phyloP scores from a whole-genome alignment of 2,113 vertebrate species.

The Lethenteron reissneri region DNA sequence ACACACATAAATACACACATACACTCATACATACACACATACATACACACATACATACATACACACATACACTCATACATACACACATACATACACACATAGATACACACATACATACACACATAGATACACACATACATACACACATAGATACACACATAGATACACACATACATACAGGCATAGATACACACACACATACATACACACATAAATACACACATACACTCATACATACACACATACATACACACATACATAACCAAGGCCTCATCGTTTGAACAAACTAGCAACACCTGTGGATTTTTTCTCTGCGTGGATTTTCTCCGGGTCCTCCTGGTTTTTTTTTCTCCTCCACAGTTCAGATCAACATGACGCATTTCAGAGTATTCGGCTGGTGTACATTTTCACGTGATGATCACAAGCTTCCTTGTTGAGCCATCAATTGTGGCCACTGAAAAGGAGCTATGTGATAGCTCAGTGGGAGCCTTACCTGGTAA shows the following conservation, averaged over 20 bases:
- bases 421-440: no score
- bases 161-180: background rate
- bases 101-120: background rate
- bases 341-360: background rate
- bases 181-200: background rate
- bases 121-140: background rate
- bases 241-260: no score
- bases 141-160: background rate
- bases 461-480: no score
- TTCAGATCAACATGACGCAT: background rate
- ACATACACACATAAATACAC: background rate
- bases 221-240: background rate
- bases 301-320: no score
- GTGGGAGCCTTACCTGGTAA: no score
- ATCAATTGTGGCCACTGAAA: no score
- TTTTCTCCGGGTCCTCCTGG: background rate
- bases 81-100: background rate
- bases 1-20: background rate
- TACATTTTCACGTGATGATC: no score
- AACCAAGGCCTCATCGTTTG: no score
- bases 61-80: background rate
- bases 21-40: background rate
- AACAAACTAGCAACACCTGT: no score
- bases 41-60: background rate
- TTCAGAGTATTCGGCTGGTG: no score